Conservation (phyloP, 2,888 invertebrate species). For the Acronicta aceris region DNA sequence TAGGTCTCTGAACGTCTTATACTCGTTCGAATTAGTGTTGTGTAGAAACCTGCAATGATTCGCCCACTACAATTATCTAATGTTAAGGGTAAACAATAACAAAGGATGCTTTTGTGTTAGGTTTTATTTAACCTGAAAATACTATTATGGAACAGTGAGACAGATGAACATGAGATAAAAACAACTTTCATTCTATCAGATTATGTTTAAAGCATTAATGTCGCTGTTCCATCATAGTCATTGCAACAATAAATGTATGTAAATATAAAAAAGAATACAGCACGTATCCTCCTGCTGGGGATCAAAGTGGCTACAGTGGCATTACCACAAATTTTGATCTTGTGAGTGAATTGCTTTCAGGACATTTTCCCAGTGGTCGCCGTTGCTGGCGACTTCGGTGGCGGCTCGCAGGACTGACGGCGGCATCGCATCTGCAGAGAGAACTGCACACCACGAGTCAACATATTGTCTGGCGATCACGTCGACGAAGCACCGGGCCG, state of each 20-base stretch:
- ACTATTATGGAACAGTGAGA: constrained; percentile 58
- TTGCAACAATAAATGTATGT: constrained; percentile 51
- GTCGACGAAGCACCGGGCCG: constrained; percentile 49
- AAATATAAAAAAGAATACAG: constrained; percentile 84
- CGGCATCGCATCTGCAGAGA: constrained; percentile 87
- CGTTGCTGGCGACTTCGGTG: constrained; percentile 90
- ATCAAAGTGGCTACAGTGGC: constrained; percentile 77
- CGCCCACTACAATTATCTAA: constrained; percentile 52
- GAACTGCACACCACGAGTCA: constrained; percentile 89
- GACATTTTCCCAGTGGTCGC: constrained; percentile 91
- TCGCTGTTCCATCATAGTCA: constrained; percentile 46
- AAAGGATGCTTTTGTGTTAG: constrained; percentile 69
- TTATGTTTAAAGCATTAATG: no score
- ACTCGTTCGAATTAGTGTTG: constrained; percentile 82
- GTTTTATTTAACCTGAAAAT: constrained; percentile 71
- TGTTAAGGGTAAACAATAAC: constrained; percentile 62
- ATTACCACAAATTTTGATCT: constrained; percentile 89
- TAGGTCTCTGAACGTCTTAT: constrained; percentile 83
- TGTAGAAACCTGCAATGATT: constrained; percentile 85
- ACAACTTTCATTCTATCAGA: no score
- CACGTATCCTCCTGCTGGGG: constrained; percentile 81
- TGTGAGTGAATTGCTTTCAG: constrained; percentile 89
- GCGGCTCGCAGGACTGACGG: constrained; percentile 86
- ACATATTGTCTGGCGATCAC: constrained; percentile 73
- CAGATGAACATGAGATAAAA: no score